phyloP scores from a whole-genome alignment of 2,888 invertebrate species.

The Actias luna region DNA sequence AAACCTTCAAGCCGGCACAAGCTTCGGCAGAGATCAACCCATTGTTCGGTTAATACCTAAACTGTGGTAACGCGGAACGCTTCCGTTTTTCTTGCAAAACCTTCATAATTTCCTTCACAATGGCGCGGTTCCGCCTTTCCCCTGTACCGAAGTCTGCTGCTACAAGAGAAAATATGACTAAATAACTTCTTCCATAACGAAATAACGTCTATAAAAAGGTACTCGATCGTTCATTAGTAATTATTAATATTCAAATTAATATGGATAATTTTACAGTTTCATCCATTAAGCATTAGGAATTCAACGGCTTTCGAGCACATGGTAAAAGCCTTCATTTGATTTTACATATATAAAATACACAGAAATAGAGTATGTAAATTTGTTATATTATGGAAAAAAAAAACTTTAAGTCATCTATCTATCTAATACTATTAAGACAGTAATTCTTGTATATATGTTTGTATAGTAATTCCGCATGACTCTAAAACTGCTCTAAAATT shows the following conservation, averaged over 20 bases:
- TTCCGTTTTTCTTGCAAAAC: constrained; percentile 6
- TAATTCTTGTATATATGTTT: too few relatives aligned
- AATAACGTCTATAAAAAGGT: neutral
- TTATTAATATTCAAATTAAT: neutral
- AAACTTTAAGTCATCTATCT: too few relatives aligned
- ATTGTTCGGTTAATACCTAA: neutral
- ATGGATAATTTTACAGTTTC: too few relatives aligned
- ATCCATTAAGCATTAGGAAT: too few relatives aligned
- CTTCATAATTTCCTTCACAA: constrained; percentile 9
- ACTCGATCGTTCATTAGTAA: too few relatives aligned
- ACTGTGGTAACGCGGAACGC: neutral
- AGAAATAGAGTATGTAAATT: neutral
- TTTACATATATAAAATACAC: too few relatives aligned
- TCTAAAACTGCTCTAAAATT: too few relatives aligned
- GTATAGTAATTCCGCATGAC: too few relatives aligned
- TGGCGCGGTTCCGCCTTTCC: neutral
- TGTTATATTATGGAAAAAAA: neutral
- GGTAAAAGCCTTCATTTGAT: too few relatives aligned
- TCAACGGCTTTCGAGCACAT: too few relatives aligned
- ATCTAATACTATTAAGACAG: neutral
- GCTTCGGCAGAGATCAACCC: neutral
- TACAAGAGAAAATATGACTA: neutral
- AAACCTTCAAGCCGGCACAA: neutral
- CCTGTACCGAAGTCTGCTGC: neutral
- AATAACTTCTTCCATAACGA: neutral